Evolutionary conservation across 2,888 invertebrate genomes (phyloP), one percentile per base, ranked within the genome.

Genomic region (Pammene aurita): DNA sequence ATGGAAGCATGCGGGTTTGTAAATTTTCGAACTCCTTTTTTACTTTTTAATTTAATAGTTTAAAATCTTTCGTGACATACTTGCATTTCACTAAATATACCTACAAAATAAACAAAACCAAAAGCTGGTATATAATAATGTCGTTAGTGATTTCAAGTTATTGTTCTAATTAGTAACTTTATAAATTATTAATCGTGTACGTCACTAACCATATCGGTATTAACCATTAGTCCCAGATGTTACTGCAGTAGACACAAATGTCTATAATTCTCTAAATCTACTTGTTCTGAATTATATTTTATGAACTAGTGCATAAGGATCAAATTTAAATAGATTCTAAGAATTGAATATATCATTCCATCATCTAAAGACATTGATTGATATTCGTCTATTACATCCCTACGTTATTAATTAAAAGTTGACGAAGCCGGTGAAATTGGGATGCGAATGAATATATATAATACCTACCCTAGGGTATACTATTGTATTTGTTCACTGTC

Each of bases 221-320:
- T 35, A 35, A 54, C 54, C 35, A 35, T 54, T 34, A 34, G 14
- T 14, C 14, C 35, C 55, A 55, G 35, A 55, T 38, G 55, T 55
- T 38, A 35, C 55, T 9, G n/a, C 18, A 2, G 2, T 50, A n/a
- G 7, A 34, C 9, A 35, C n/a, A n/a, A 14, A 54, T n/a, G 34
- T 26, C 34, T 52, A 2, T 26, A 52, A 11, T 13, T 52, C 52
- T 0, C 11, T n/a, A n/a, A n/a, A 46, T 46, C n/a, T n/a, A 2
- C 52, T 52, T 11, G 7, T 35, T 7, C n/a, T 16, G 16, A 13
- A 54, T 2, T 35, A 26, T 14, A 35, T 26, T 14, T 38, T 35
- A 54, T 54, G 0, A 5, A 2, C n/a, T 13, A 2, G 7, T 14
- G 1, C 5, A 13, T 54, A 26, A 13, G 34, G 52, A 4, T 34